Evolutionary conservation across 2,113 vertebrate species (phyloP).

Genomic region (Sardina pilchardus): DNA sequence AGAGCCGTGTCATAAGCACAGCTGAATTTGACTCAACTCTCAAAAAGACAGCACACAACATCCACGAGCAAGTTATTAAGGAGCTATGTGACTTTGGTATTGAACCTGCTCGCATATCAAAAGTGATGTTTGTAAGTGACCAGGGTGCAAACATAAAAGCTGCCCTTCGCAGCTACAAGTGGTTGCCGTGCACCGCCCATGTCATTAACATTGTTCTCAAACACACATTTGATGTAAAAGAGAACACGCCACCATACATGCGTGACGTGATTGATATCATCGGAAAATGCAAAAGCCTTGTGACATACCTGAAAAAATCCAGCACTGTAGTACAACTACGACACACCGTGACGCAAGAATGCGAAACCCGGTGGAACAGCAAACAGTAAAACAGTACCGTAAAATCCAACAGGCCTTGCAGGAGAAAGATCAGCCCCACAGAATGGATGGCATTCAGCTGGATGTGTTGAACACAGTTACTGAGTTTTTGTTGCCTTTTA

Average conservation of each 20-base stretch:
- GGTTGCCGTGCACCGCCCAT: slow-evolving; percentile 17
- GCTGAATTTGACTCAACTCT: no score
- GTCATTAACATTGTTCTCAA: slow-evolving; percentile 24
- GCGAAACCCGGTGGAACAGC: no score
- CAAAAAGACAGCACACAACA: no score
- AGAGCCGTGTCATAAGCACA: no score
- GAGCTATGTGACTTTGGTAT: no score
- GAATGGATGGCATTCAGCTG: no score
- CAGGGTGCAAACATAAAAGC: background rate
- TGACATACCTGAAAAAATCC: no score
- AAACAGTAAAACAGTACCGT: no score
- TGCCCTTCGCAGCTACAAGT: slow-evolving; percentile 19
- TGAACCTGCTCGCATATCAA: background rate
- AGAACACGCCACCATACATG: background rate
- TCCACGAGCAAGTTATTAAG: no score
- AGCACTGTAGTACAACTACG: background rate
- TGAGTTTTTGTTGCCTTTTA: slow-evolving; percentile 17
- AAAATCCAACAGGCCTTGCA: no score
- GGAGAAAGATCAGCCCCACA: no score
- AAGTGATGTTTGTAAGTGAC: slow-evolving; percentile 16
- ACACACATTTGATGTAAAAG: slow-evolving; percentile 24
- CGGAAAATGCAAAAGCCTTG: background rate
- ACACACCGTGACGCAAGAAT: slow-evolving; percentile 4
- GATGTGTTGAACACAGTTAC: no score
- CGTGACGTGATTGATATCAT: background rate